Base-by-base conservation (phyloP, 2,113 vertebrate genomes). In the Chaetops frenatus region DNA sequence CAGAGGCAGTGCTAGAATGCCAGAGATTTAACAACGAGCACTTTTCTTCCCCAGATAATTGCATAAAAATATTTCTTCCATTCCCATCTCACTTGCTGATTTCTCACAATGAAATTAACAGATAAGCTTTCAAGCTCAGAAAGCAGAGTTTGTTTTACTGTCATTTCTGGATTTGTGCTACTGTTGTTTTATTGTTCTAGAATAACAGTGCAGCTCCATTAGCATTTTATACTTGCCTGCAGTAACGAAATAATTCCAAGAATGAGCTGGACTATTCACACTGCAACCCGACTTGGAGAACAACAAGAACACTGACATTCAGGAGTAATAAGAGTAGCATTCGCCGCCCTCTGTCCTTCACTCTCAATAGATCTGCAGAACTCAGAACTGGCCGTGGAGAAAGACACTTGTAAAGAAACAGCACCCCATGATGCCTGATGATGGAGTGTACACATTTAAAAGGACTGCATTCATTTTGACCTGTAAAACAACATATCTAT, bases 1-100 rank as follows among this genome's bases (percentile, higher is more conserved):
- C 82, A 88, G 89, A 95, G 62, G 91, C 84, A 95, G 76, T 93
- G 62, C 93, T 91, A 79, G 88, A 92, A 93, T 90, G 36, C 82
- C 81, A 96, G 96, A 93, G 61, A 80, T 93, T 38, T 8, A 88
- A 83, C 76, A 89, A 81, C 6, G 16, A 92, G 88, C 88, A 92
- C 64, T 95, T 93, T 96, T 92, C 86, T 77, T 86, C 76, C 91
- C 92, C 74, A 74, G 88, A 74, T 81, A 22, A 83, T 86, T 67
- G 48, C 94, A 86, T 92, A 87, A 96, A 97, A 97, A 71, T 18
- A 60, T 94, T 96, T 94, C 80, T 89, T 85, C 71, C 79, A 40
- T 66, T 70, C 7, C 21, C 33, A 91, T 86, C 78, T 91, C 89
- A 95, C 82, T 84, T 82, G 85, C 71, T 93, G 88, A 86, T 93